A percentile compares a stretch with the other conserved stretches of the same genome.
These are phyloP conservation scores for Neopipo cinnamomea DNA, from an alignment of 2,113 vertebrate genomes.

Conservation along the genomic window DNA sequence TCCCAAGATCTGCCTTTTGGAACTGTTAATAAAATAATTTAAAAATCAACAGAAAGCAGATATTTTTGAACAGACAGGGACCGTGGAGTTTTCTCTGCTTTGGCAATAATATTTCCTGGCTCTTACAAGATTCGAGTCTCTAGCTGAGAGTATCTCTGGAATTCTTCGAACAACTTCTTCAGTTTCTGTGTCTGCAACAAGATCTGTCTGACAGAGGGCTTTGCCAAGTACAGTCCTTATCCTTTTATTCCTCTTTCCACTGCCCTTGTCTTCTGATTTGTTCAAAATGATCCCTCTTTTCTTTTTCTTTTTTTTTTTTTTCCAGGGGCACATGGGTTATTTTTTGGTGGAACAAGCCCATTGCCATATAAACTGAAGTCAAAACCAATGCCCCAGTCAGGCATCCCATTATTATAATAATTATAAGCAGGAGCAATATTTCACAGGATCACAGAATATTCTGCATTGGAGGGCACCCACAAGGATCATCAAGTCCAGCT, in stretches of 20 bases:
- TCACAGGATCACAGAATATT: no score
- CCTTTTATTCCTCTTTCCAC: not conserved
- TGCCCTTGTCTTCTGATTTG: not conserved
- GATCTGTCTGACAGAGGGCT: not conserved
- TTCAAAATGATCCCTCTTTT: not conserved
- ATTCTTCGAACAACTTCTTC: not conserved
- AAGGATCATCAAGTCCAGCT: no score
- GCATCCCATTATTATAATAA: not conserved
- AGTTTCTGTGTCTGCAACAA: not conserved
- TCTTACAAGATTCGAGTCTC: not conserved
- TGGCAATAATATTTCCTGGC: not conserved
- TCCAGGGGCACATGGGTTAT: not conserved
- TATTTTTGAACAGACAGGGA: not conserved
- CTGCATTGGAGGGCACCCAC: no score
- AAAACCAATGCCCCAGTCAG: not conserved
- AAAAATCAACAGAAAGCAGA: not conserved
- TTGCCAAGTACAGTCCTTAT: not conserved
- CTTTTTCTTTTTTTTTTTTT: not conserved
- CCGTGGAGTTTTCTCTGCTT: not conserved
- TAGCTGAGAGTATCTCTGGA: not conserved
- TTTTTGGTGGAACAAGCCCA: not conserved
- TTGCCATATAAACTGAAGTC: not conserved
- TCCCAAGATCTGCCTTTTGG: not conserved
- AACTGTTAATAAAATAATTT: not conserved
- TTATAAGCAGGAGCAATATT: not conserved